A percentile compares a stretch with the other conserved stretches of the same genome.
phyloP scores from a whole-genome alignment of 2,113 vertebrate genomes.

The Butastur rufipennis region DNA sequence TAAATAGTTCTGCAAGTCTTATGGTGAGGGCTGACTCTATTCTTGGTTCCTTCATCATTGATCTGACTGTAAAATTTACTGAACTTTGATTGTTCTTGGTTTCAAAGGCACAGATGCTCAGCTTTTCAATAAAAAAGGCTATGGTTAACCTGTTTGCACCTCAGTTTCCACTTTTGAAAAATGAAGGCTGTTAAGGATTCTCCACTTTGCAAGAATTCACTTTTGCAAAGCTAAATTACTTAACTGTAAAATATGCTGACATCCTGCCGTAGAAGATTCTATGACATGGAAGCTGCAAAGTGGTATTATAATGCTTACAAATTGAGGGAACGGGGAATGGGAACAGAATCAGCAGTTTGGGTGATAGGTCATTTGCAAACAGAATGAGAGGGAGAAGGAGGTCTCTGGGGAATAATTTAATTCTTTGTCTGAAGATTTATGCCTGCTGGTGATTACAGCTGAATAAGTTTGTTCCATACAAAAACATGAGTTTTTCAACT shows the following conservation, averaged over 20 bases:
- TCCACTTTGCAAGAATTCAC: background rate
- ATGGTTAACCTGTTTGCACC: background rate
- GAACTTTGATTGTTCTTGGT: background rate
- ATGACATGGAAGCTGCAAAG: background rate
- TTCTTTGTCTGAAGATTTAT: background rate
- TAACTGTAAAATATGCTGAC: constrained; percentile 1
- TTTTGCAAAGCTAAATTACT: background rate
- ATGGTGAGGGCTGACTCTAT: background rate
- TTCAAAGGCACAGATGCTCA: background rate
- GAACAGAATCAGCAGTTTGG: background rate
- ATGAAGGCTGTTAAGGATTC: background rate
- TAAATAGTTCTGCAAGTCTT: background rate
- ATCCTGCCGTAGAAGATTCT: background rate
- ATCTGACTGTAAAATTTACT: background rate
- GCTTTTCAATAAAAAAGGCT: background rate
- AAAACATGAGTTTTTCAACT: background rate
- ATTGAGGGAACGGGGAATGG: background rate
- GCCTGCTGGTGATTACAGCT: background rate
- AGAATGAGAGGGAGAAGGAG: background rate
- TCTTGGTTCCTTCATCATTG: background rate
- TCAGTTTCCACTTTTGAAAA: background rate
- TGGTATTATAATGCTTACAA: background rate
- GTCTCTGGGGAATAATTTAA: background rate
- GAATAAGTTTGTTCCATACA: background rate
- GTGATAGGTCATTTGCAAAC: constrained; percentile 26